These are phyloP conservation scores for Drosophila simulans DNA, from an alignment of 1,140 invertebrate genomes.

Conservation along the genomic window DNA sequence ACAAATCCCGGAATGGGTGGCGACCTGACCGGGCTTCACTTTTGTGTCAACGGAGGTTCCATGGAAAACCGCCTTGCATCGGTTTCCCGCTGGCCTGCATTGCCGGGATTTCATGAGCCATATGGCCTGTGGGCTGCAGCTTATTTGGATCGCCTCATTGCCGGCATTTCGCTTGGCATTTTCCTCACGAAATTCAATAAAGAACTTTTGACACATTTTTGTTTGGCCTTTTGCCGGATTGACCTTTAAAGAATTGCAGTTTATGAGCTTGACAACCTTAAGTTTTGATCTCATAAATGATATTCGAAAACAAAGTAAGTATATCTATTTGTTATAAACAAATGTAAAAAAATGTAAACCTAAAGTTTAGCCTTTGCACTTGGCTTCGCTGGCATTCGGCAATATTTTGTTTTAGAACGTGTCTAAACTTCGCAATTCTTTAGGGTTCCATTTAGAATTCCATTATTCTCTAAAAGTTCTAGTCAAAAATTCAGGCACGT, in stretches of 20 bases:
- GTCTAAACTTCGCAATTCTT: conserved; percentile 16
- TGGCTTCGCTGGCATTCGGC: background rate
- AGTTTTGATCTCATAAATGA: too few species aligned
- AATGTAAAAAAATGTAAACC: background rate
- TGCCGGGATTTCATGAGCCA: conserved; percentile 30
- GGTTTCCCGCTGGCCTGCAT: conserved; percentile 14
- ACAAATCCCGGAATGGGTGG: background rate
- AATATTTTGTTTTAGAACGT: conserved; percentile 19
- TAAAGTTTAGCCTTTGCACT: conserved; percentile 5
- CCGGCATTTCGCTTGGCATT: conserved; percentile 48
- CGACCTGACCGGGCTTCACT: background rate
- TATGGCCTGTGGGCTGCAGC: conserved; percentile 41
- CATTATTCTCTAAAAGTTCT: conserved; percentile 25
- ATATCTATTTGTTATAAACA: too few species aligned
- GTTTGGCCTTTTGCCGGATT: background rate
- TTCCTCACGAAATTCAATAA: conserved; percentile 70
- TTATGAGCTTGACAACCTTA: background rate
- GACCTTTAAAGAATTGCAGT: background rate
- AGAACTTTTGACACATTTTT: conserved; percentile 33
- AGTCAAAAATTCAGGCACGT: conserved; percentile 38
- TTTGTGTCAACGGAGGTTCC: background rate
- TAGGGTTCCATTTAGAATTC: conserved; percentile 25
- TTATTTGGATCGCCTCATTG: conserved; percentile 34
- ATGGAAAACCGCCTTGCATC: background rate
- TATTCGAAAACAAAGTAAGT: too few species aligned